phyloP scores from a whole-genome alignment of 2,888 invertebrate species.

The Graphium colonna region DNA sequence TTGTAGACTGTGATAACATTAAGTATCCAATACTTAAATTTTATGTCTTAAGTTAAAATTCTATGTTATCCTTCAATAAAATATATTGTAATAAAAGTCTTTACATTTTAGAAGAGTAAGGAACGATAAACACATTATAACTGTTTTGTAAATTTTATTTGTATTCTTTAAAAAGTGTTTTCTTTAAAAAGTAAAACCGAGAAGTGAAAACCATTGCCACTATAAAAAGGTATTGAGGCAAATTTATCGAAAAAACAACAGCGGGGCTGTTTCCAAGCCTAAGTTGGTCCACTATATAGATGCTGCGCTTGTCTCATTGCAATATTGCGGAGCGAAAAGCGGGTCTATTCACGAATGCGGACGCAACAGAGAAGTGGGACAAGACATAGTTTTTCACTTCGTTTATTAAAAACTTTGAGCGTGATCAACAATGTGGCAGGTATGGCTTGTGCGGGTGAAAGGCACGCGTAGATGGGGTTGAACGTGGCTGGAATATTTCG shows the following conservation, averaged over 20 bases:
- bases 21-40: too few relatives aligned
- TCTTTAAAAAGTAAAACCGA: too few relatives aligned
- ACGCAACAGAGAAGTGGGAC: slow-evolving; percentile 23
- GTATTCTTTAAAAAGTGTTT: too few relatives aligned
- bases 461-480: slow-evolving; percentile 11
- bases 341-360: slow-evolving; percentile 18
- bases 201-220: too few relatives aligned
- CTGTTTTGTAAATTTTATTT: too few relatives aligned
- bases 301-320: slow-evolving; percentile 16
- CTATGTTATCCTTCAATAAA: too few relatives aligned
- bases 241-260: slow-evolving; percentile 11
- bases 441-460: slow-evolving; percentile 21
- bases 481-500: slow-evolving; percentile 4
- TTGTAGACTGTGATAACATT: too few relatives aligned
- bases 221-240: slow-evolving; percentile 5
- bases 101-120: too few relatives aligned
- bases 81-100: too few relatives aligned
- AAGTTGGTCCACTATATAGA: slow-evolving; percentile 17
- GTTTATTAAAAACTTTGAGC: slow-evolving; percentile 25
- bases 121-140: too few relatives aligned
- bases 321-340: slow-evolving; percentile 19
- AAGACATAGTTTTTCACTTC: slow-evolving; percentile 25
- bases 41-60: too few relatives aligned
- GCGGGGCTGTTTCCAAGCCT: slow-evolving; percentile 9
- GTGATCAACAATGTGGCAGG: slow-evolving; percentile 23